Conservation (phyloP, 2,797 vertebrate species). For the Microtus obscurus region DNA sequence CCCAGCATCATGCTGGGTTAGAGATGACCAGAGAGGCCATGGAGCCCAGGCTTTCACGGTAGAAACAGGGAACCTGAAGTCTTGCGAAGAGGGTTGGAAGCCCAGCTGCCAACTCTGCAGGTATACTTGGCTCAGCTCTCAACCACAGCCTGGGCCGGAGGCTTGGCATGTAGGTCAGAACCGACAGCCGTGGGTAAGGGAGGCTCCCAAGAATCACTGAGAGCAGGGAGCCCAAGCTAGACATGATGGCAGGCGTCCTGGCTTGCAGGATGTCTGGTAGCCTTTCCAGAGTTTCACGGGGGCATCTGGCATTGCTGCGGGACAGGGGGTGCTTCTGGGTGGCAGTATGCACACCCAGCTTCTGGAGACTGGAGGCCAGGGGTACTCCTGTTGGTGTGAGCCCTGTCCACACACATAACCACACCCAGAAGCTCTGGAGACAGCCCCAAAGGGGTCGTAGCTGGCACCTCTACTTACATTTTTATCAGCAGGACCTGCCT, state of each 20-base stretch:
- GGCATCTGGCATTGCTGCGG: not conserved
- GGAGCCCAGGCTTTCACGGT: not conserved
- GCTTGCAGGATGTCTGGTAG: too few species aligned
- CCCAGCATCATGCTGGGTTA: not conserved
- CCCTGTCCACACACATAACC: not conserved
- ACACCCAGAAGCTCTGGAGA: not conserved
- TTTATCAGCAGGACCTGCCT: not conserved
- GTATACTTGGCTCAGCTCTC: not conserved
- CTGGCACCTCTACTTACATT: not conserved
- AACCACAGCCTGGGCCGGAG: not conserved
- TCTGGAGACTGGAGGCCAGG: not conserved
- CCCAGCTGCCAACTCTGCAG: not conserved
- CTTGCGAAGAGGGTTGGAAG: not conserved
- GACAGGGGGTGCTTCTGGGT: too few species aligned
- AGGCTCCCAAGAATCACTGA: not conserved
- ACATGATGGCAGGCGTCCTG: not conserved
- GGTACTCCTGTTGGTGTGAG: fast-evolving
- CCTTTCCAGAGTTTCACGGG: not conserved
- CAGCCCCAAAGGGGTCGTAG: not conserved
- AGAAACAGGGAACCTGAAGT: not conserved
- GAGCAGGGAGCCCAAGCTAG: not conserved
- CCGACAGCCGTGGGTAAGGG: fast-evolving
- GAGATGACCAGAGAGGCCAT: not conserved
- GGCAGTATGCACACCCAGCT: not conserved
- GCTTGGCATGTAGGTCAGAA: not conserved